Evolutionary conservation across 64 coral and sea anemone genomes (phyloP), one percentile per base, ranked within the genome.

Genomic region (Montipora cactus): DNA sequence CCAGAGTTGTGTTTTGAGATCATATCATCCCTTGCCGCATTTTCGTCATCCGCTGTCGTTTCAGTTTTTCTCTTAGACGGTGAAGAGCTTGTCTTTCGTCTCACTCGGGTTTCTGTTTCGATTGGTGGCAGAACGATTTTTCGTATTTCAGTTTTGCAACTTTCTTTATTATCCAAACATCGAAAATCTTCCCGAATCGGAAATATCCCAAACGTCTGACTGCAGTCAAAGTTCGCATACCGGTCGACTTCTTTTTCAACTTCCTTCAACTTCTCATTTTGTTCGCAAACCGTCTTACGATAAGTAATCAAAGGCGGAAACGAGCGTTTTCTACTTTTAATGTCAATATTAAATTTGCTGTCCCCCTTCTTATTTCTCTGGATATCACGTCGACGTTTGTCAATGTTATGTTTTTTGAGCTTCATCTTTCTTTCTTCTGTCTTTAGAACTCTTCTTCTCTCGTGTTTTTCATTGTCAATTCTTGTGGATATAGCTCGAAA

Each of bases 401-500:
- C 81, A 50, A 93, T 93, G 25, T 49, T 50, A 57, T 79, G 75
- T 28, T 93, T 79, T 21, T 67, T 61, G 13, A 70, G 44, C 44
- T 93, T 93, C 91, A 93, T 93, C 47, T 55, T 67, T 14, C 71
- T 49, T 25, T 87, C 64, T 22, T 93, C 91, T 77, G 64, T 93
- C 11, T 87, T 78, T 59, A 93, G 52, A 22, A 79, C 76, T 79
- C 83, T 79, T 10, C 46, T 76, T 64, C 91, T 57, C 16, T 93
- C 91, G 14, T 93, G 52, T 93, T 87, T 86, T 72, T 93, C 91
- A 50, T 52, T 75, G n/a, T 97, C 95, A 14, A 97, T 61, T 94
- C 88, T 88, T 13, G 87, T 75, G 74, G 92, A 88, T 72, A 97
- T 47, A 2, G 84, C 69, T 91, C 57, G 87, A 21, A 94, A 49